Evolutionary conservation across 2,113 vertebrate species (phyloP), one percentile per base, ranked within the genome.

Genomic region (Nycticebus coucang): DNA sequence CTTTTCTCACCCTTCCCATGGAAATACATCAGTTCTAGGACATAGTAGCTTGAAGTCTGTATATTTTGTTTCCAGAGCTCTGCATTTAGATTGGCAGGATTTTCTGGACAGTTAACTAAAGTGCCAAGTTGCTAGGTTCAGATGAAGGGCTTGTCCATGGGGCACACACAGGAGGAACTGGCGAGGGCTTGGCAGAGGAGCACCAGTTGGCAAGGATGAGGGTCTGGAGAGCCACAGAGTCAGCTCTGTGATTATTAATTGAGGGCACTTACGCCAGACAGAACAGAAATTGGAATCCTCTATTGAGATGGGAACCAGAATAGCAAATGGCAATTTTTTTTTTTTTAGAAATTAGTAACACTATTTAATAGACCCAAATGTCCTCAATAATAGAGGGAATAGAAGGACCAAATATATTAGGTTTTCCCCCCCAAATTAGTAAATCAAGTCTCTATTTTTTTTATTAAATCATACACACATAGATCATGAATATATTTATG

Each of bases 271-370:
- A 69, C 5, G n/a, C 50, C 24, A 57, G 45, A 72, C 33, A 75
- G 41, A 72, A 64, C 59, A 85, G 78, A 90, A 93, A 69, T 10
- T 60, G 45, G 35, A 89, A 72, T 26, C 45, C 24, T 69, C 87
- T 93, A 45, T 89, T 11, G 0, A 33, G 91, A 59, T 41, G 59
- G 30, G 64, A 75, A 84, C 5, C 62, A 33, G 94, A 62, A 74
- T 92, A 85, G 24, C 7, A 92, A 84, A 60, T 28, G 22, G 41
- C n/a, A n/a, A n/a, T 45, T 53, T 69, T 77, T 64, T 5, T 26
- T 69, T 55, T 92, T 92, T 68, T 75, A 33, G 66, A 57, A 97
- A 82, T 90, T 72, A 71, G 35, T 59, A 91, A 90, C 59, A 60
- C 37, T 19, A 57, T 57, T 71, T 93, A 66, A 83, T 68, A 94